phyloP scores from a whole-genome alignment of 2,113 vertebrate species.

The Entomyzon cyanotis region DNA sequence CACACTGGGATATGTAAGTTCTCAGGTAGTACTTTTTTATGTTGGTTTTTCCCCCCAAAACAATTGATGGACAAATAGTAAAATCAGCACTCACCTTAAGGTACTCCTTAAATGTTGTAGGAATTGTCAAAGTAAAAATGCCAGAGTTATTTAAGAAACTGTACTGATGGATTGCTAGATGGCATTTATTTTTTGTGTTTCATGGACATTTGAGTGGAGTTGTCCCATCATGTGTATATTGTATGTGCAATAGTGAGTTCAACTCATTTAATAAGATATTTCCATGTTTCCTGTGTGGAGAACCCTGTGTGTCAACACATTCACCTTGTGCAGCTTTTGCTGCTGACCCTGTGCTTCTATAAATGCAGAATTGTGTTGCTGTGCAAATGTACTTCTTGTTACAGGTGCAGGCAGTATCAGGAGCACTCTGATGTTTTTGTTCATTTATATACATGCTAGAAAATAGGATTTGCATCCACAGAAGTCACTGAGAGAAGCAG shows the following conservation, averaged over 20 bases:
- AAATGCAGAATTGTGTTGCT: neutral
- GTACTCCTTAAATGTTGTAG: neutral
- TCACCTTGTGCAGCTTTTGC: neutral
- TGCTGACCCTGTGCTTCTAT: neutral
- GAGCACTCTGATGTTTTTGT: neutral
- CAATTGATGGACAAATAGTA: neutral
- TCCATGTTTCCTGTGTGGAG: neutral
- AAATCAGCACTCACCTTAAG: neutral
- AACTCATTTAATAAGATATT: neutral
- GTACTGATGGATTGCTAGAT: neutral
- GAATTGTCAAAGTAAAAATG: neutral
- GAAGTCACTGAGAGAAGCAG: neutral
- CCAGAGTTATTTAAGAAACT: neutral
- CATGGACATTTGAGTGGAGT: accelerated
- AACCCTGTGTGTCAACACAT: accelerated
- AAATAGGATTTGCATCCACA: neutral
- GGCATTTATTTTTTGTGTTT: neutral
- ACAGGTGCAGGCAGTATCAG: neutral
- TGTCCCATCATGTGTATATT: neutral
- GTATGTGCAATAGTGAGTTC: neutral
- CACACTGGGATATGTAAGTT: neutral
- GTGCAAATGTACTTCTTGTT: neutral
- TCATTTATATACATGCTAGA: neutral
- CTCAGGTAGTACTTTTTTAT: neutral
- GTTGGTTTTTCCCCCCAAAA: neutral